Evolutionary conservation across 2,888 invertebrate species (phyloP), one percentile per base, ranked within the genome.

Genomic region (Seira sanloemensis): DNA sequence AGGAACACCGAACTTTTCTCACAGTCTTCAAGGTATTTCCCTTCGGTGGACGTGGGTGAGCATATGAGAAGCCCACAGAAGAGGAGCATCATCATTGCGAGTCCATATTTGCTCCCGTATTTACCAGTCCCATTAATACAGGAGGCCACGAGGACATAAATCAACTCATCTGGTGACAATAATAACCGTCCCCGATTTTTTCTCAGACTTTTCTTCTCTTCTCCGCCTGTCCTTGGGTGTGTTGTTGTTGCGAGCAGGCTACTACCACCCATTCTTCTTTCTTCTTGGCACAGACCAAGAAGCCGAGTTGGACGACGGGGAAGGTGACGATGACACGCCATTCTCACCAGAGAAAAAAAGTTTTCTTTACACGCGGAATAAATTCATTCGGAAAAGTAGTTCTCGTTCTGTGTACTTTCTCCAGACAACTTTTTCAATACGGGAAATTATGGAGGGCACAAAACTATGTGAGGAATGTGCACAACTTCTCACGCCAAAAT

Each of bases 21-120:
- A 81, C 87, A 87, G 78, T 86, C 86, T 79, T 86, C 87, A 62
- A 87, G 77, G 68, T 78, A 81, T 84, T 86, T 87, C 77, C 87
- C 87, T 65, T 83, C 67, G 25, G 82, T 86, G 46, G 54, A 21
- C 21, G 18, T 27, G 54, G 72, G 27, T 18, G 26, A 18, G 37
- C 65, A n/a, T 24, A 62, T 54, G 46, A 65, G 37, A 9, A 76
- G 24, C n/a, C 58, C 12, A 67, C 72, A 27, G 16, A 71, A 7
- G 69, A 84, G 73, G 24, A 76, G 19, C 58, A 37, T 24, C 12
- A 26, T n/a, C 16, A 72, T 24, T 24, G 66, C 16, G 16, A 50
- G 77, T n/a, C n/a, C n/a, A n/a, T n/a, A n/a, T n/a, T n/a, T n/a
- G n/a, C n/a, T n/a, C n/a, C n/a, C n/a, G n/a, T n/a, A n/a, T n/a